These are phyloP conservation scores for Drosophila leontia DNA, from an alignment of 1,140 invertebrate species.

Conservation along the genomic window DNA sequence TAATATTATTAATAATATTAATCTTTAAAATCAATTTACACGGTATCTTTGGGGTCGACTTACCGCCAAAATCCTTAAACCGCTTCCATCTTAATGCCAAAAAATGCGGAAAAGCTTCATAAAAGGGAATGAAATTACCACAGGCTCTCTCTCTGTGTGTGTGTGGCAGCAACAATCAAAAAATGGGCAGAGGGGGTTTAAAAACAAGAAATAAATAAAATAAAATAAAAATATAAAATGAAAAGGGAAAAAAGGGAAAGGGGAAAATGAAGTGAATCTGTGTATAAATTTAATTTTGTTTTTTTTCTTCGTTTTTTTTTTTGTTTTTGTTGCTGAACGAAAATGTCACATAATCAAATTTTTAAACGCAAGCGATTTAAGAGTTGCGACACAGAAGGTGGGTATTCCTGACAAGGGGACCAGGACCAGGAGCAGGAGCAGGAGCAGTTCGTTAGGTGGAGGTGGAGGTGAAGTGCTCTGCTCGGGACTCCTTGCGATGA, in stretches of 20 bases:
- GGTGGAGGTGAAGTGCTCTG: constrained; percentile 3
- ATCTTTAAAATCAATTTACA: neutral
- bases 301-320: constrained; percentile 25
- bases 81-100: constrained; percentile 51
- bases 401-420: neutral
- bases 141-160: constrained; percentile 2
- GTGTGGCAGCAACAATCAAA: constrained; percentile 8
- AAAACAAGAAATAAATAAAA: constrained; percentile 22
- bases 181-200: constrained; percentile 5
- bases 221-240: constrained; percentile 3
- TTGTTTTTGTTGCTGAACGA: constrained; percentile 32
- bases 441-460: neutral
- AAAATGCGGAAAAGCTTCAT: constrained; percentile 77
- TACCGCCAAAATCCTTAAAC: neutral
- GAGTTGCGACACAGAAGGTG: constrained; percentile 30
- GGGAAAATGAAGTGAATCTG: constrained; percentile 68
- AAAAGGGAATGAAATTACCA: constrained; percentile 72
- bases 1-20: neutral
- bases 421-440: neutral
- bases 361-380: constrained; percentile 78
- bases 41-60: constrained; percentile 1
- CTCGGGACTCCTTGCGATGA: constrained; percentile 59
- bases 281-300: constrained; percentile 78
- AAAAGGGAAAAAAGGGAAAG: constrained; percentile 7
- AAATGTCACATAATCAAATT: constrained; percentile 81